Evolutionary conservation across 2,113 vertebrate species (phyloP).

Genomic region (Callorhinus ursinus): DNA sequence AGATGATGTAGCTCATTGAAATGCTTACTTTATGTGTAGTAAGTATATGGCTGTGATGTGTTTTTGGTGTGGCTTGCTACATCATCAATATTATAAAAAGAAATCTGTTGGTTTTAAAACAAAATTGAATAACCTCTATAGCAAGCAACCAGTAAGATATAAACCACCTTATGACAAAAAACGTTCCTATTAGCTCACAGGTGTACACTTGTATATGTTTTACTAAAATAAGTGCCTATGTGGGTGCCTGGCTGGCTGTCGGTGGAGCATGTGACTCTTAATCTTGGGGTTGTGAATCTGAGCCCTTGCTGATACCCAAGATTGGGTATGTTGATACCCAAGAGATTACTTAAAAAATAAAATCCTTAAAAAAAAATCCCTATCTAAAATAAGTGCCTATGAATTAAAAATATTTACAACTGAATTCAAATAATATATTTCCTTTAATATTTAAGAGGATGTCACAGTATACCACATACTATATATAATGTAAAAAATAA

Average conservation of each 20-base stretch:
- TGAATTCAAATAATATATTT: conserved; percentile 38
- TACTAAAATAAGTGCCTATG: conserved; percentile 42
- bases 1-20: not conserved
- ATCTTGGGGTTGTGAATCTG: not conserved
- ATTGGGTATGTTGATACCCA: not conserved
- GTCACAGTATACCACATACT: not conserved
- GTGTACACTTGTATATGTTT: not conserved
- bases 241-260: not conserved
- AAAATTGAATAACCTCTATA: not conserved
- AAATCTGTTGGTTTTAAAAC: conserved; percentile 34
- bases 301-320: not conserved
- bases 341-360: not conserved
- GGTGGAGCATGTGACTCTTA: not conserved
- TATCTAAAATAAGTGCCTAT: not conserved
- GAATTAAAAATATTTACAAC: not conserved
- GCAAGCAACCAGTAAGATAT: not conserved
- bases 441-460: conserved; percentile 44
- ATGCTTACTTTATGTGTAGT: not conserved
- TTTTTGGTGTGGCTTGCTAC: not conserved
- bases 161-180: not conserved
- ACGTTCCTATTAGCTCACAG: conserved; percentile 21
- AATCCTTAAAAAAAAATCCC: not conserved
- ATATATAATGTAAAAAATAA: not conserved
- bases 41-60: not conserved
- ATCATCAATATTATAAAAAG: not conserved